Evolutionary conservation across 2,888 invertebrate species (phyloP), one percentile per base, ranked within the genome.

Genomic region (Clunio marinus): DNA sequence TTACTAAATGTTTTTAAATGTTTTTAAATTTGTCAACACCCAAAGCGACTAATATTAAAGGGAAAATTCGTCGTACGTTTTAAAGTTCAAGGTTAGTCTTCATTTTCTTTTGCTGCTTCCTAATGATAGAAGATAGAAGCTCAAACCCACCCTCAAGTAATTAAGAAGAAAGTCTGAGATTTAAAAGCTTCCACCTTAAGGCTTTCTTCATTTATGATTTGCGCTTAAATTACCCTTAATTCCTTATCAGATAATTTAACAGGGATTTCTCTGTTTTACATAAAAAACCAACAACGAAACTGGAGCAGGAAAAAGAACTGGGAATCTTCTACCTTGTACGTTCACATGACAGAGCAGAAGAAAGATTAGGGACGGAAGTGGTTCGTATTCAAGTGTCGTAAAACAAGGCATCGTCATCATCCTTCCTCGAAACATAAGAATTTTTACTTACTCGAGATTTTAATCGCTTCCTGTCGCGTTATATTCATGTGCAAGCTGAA

Each of bases 381-480:
- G 51, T 51, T 51, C 22, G 51, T 51, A 22, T 17, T 51, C 22
- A 22, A 51, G 51, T 7, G 13, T 32, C 35, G 13, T 13, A 13
- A 32, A 32, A 32, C 35, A 51, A 51, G n/a, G 51, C 51, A 20
- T 22, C 51, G 32, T 7, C 32, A n/a, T 51, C 51, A 22, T 51
- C 45, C 45, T n/a, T 15, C 45, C 51, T 20, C 8, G 13, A 22
- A 51, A n/a, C 51, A 51, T 51, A 20, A 25, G 13, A 45, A 27
- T 46, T 20, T 17, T 65, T 46, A 65, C 22, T 65, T 46, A 46
- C 46, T 65, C 46, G 45, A 65, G 46, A 46, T 65, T 65, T 59
- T 65, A 65, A 65, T 65, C 46, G 63, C 27, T 65, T 46, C 63
- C 63, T 46, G 46, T 65, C 27, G 27, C 46, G 27, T 46, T 28